Conservation (phyloP, 2,113 vertebrate genomes). For the Pteropus alecto region DNA sequence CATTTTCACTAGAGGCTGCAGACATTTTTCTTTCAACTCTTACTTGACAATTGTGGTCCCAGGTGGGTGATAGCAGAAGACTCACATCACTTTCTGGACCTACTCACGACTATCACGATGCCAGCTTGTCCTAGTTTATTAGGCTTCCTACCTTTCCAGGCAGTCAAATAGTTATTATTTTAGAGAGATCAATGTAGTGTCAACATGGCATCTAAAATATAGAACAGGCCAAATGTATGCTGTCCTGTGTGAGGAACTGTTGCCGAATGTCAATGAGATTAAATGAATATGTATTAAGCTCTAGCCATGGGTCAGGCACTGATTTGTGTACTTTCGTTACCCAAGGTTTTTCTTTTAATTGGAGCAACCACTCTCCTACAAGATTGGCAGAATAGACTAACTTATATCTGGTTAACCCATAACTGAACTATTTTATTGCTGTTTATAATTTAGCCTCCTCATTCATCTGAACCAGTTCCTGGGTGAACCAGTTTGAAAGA, state of each 20-base stretch:
- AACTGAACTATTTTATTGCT: background rate
- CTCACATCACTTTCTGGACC: background rate
- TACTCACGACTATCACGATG: background rate
- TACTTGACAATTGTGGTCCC: background rate
- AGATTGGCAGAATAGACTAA: background rate
- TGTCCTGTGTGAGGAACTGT: background rate
- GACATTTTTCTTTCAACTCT: background rate
- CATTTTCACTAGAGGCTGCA: background rate
- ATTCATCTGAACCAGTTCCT: constrained; percentile 42
- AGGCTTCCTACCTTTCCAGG: background rate
- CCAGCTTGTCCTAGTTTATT: background rate
- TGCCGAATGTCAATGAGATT: background rate
- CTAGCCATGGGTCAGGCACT: background rate
- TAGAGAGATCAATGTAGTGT: background rate
- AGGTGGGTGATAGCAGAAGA: background rate
- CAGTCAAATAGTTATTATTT: background rate
- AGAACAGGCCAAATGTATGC: background rate
- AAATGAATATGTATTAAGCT: background rate
- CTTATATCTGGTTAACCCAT: background rate
- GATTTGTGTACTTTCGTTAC: background rate
- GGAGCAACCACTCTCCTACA: background rate
- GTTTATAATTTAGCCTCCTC: constrained; percentile 5
- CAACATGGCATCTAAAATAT: background rate
- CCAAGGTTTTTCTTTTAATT: background rate
- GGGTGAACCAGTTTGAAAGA: constrained; percentile 41